A percentile compares a stretch with the other conserved stretches of the same genome.
These are phyloP conservation scores for Diachrysia chrysitis DNA, from an alignment of 2,888 invertebrate genomes.

Conservation along the genomic window DNA sequence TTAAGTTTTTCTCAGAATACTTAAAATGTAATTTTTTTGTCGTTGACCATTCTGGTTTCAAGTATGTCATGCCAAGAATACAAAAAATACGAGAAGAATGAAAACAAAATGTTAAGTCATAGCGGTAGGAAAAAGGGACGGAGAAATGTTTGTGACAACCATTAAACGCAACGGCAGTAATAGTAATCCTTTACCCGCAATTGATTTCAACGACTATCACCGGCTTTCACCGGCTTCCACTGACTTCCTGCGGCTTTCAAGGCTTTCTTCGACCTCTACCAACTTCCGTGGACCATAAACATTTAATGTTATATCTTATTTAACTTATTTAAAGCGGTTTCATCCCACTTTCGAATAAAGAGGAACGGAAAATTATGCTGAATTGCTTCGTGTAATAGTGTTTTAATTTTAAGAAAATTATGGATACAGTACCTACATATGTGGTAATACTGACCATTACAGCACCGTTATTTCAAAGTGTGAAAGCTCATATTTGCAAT, in stretches of 20 bases:
- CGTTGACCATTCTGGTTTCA: no score
- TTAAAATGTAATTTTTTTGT: no score
- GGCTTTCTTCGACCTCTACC: background rate
- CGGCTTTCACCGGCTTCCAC: conserved; percentile 3
- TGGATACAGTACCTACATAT: background rate
- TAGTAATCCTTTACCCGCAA: conserved; percentile 22
- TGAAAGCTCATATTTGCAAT: no score
- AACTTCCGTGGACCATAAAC: background rate
- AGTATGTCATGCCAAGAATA: background rate
- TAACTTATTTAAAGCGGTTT: background rate
- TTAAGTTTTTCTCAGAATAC: no score
- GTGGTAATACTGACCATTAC: no score
- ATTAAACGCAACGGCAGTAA: background rate
- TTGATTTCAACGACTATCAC: conserved; percentile 23
- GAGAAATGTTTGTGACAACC: background rate
- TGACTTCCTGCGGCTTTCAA: background rate
- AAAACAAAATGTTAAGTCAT: background rate
- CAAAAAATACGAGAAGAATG: no score
- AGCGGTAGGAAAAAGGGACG: background rate
- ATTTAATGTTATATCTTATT: conserved; percentile 17
- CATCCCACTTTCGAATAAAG: background rate
- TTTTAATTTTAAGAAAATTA: background rate
- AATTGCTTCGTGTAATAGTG: background rate
- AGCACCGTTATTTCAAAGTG: no score
- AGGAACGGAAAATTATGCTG: background rate